A percentile compares a stretch with the other conserved stretches of the same genome.
phyloP scores from a whole-genome alignment of 92 coral and sea anemone genomes.

The Anthopleura xanthogrammica region DNA sequence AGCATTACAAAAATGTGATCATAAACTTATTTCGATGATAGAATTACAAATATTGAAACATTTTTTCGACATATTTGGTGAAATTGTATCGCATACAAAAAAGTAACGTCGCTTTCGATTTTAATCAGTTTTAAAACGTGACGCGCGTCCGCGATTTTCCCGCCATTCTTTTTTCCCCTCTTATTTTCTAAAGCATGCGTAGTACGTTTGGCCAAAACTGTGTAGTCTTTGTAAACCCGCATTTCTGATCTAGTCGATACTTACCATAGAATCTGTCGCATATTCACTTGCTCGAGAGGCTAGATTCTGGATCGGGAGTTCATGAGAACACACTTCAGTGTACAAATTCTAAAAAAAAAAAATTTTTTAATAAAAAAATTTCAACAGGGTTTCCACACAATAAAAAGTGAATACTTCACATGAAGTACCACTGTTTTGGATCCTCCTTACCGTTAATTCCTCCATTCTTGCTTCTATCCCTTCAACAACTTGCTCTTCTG shows the following conservation, averaged over 20 bases:
- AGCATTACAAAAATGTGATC: not conserved
- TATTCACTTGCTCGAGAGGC: constrained; percentile 72
- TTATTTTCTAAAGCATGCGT: no score
- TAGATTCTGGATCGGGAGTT: constrained; percentile 65
- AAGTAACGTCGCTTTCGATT: no score
- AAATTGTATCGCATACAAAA: not conserved
- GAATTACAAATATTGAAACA: not conserved
- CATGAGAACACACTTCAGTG: constrained; percentile 86
- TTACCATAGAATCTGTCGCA: constrained; percentile 75
- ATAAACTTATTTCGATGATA: no score
- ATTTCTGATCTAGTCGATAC: not conserved
- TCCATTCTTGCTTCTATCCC: constrained; percentile 69
- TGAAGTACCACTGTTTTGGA: no score
- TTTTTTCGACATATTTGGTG: not conserved
- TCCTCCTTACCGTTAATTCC: constrained; percentile 76
- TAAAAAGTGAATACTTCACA: no score
- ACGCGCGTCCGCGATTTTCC: not conserved
- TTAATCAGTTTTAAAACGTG: not conserved
- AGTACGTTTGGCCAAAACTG: no score
- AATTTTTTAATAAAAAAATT: not conserved
- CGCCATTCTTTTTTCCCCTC: not conserved
- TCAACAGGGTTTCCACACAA: not conserved
- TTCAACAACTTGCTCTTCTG: constrained; percentile 47
- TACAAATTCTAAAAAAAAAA: constrained; percentile 57
- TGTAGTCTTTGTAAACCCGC: no score